Evolutionary conservation across 2,113 vertebrate genomes (phyloP), one percentile per base, ranked within the genome.

Genomic region (Tychaedon coryphoeus): DNA sequence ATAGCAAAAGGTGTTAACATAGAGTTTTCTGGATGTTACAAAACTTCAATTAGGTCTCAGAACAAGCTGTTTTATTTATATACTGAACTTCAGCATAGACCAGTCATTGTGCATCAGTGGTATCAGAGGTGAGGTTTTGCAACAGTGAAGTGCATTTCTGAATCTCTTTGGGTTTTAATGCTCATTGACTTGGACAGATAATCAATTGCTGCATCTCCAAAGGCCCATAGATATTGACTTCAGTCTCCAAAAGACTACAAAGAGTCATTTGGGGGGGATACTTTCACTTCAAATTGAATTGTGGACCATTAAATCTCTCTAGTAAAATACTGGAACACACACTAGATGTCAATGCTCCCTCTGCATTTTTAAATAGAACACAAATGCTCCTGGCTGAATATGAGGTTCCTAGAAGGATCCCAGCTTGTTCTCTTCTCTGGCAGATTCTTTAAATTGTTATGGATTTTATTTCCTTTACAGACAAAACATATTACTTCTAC

Each of bases 231-330:
- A 95, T 98, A 98, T 98, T 71, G 98, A 98, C 97, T 97, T 85
- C 7, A 47, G 93, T 88, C 97, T 98, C 72, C 28, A 96, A 94
- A 98, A 98, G 97, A 97, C 97, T 97, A 97, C 97, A 97, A 98
- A 97, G 84, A 98, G 97, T 97, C 94, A 78, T 97, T 48, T 75
- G 91, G 92, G 97, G 97, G 96, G 94, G 92, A 97, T 95, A 96
- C 93, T 96, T 98, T 97, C 92, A 93, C 95, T 98, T 98, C 97
- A 97, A 97, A 98, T 98, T 98, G 96, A 97, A 97, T 97, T 96
- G 95, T 97, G 95, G 70, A 88, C 96, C 87, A 95, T 97, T 98
- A 97, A 98, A 98, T 97, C 93, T 97, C 92, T 95, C 97, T 94
- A 97, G 95, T 86, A 97, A 97, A 98, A 97, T 95, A 95, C 85